Percentiles rank a stretch among this genome's conserved stretches.
Evolutionary conservation across 2,113 vertebrate species (phyloP).

Genomic region (Myxocyprinus asiaticus): DNA sequence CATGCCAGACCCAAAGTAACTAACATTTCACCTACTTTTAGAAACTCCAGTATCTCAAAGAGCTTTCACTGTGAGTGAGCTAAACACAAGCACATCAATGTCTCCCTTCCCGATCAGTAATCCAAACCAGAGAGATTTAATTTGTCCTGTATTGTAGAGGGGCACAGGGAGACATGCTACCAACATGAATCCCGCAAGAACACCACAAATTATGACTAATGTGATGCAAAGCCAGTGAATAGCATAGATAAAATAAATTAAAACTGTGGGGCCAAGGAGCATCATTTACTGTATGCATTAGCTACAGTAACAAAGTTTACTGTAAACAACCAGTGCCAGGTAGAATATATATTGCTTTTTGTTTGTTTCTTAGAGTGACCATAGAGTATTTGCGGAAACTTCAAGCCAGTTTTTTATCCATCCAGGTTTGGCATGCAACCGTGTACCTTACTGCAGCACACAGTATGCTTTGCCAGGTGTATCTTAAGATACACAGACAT

Average conservation of each 20-base stretch:
- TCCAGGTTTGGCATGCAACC: conserved; percentile 36
- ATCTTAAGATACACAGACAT: too few relatives aligned
- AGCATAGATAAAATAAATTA: too few relatives aligned
- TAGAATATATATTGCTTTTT: conserved; percentile 17
- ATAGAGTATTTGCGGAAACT: conserved; percentile 38
- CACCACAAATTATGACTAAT: conserved; percentile 30
- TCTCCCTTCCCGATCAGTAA: conserved; percentile 16
- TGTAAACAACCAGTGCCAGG: conserved; percentile 37
- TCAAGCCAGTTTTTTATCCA: conserved; percentile 13
- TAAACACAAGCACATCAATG: conserved; percentile 4
- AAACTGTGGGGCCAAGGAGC: conserved; percentile 15
- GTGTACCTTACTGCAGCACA: conserved; percentile 33
- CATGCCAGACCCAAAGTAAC: conserved; percentile 19
- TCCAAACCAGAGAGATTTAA: background rate
- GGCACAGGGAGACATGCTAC: background rate
- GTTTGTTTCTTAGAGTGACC: conserved; percentile 38
- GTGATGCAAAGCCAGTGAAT: too few relatives aligned
- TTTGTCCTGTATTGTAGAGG: background rate
- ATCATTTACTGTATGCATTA: conserved; percentile 44
- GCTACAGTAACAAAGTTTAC: conserved; percentile 44
- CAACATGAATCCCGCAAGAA: conserved; percentile 6
- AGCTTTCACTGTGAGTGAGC: background rate
- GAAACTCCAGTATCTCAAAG: conserved; percentile 16
- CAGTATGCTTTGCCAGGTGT: background rate
- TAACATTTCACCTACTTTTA: conserved; percentile 51